phyloP scores from a whole-genome alignment of 37 sponge, comb jelly and placozoan genomes.

The Bolinopsis microptera region DNA sequence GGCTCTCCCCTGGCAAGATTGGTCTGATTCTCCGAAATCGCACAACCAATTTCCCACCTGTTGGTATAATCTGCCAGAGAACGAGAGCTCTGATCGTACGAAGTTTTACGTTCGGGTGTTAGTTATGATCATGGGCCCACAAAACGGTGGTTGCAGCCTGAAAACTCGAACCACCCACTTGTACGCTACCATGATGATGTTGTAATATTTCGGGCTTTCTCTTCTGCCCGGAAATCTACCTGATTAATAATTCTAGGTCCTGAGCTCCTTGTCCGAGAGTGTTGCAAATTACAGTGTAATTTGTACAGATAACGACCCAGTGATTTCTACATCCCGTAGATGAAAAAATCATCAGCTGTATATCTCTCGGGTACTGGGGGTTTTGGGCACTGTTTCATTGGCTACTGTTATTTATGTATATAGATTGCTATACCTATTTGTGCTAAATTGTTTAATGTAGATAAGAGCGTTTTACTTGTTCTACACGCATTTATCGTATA shows the following conservation, averaged over 20 bases:
- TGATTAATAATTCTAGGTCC: neutral
- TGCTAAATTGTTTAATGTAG: slow-evolving; percentile 66
- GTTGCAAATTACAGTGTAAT: neutral
- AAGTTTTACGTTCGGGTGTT: too few relatives aligned
- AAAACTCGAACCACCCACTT: neutral
- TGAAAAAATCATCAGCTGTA: too few relatives aligned
- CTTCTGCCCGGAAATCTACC: neutral
- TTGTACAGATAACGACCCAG: neutral
- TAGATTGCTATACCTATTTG: slow-evolving; percentile 66
- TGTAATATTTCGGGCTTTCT: neutral
- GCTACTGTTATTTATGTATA: slow-evolving; percentile 63
- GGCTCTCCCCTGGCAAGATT: neutral
- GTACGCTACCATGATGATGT: too few relatives aligned
- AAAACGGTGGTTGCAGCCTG: too few relatives aligned
- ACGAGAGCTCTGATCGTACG: too few relatives aligned
- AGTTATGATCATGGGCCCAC: too few relatives aligned
- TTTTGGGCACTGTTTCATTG: neutral
- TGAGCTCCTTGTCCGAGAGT: neutral
- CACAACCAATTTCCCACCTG: too few relatives aligned
- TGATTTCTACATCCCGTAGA: too few relatives aligned
- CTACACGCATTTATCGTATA: too few relatives aligned
- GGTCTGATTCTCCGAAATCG: too few relatives aligned
- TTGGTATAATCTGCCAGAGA: too few relatives aligned
- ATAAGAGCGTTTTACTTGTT: too few relatives aligned
- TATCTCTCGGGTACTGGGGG: neutral